These are phyloP conservation scores for Sphenodon punctatus DNA, from an alignment of 2,797 vertebrate genomes.

Conservation along the genomic window DNA sequence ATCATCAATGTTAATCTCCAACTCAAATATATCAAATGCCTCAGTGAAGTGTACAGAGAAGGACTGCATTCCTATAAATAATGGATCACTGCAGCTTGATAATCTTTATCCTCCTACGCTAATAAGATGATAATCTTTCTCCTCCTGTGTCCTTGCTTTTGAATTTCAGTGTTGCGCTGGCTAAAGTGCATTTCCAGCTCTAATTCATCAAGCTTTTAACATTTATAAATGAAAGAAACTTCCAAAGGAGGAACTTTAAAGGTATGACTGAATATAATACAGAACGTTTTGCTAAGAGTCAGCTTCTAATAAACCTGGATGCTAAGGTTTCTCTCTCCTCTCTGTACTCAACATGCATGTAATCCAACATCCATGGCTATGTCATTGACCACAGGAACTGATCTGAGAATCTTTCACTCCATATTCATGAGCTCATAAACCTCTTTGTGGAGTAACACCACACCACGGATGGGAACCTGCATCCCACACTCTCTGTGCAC, in stretches of 20 bases:
- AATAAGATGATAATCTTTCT: slow-evolving; percentile 69
- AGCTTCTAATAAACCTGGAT: not conserved
- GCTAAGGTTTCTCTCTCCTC: not conserved
- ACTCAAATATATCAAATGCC: slow-evolving; percentile 65
- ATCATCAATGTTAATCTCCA: slow-evolving; percentile 62
- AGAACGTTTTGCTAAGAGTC: not conserved
- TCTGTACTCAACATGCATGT: too few species aligned
- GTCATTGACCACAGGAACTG: too few species aligned
- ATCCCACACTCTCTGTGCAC: too few species aligned
- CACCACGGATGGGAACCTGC: too few species aligned
- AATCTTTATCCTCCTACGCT: slow-evolving; percentile 54
- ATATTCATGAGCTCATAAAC: not conserved
- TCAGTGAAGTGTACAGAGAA: slow-evolving; percentile 31
- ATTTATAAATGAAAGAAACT: slow-evolving; percentile 52
- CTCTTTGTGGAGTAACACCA: too few species aligned
- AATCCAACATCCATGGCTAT: too few species aligned
- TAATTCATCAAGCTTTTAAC: slow-evolving; percentile 51
- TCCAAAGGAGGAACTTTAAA: slow-evolving; percentile 42
- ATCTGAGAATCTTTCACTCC: not conserved
- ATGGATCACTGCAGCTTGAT: slow-evolving; percentile 56
- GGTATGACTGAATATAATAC: slow-evolving; percentile 6
- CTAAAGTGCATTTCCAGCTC: slow-evolving; percentile 22
- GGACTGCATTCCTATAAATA: slow-evolving; percentile 61
- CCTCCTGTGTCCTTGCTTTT: slow-evolving; percentile 59
- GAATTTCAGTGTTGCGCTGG: slow-evolving; percentile 31